Evolutionary conservation across 2,888 invertebrate genomes (phyloP).

Genomic region (Dendrolimus houi): DNA sequence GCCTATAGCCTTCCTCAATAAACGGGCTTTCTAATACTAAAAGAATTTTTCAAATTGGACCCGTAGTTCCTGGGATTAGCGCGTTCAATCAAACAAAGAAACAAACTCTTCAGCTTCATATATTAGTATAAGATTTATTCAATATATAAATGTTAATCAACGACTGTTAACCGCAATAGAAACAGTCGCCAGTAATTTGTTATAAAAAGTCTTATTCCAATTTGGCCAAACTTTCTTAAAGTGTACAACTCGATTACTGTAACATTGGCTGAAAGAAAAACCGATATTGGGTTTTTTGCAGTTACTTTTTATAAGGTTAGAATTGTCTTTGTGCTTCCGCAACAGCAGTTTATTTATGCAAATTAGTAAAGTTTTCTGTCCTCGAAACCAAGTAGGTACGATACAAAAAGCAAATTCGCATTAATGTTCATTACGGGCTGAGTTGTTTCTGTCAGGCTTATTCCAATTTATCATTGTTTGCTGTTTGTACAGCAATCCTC

Average conservation of each 20-base stretch:
- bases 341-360: conserved; percentile 13
- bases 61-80: too few species aligned
- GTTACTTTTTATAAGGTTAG: conserved; percentile 3
- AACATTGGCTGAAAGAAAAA: conserved; percentile 13
- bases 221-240: conserved; percentile 2
- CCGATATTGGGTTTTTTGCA: conserved; percentile 13
- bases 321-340: conserved; percentile 11
- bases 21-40: too few species aligned
- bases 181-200: too few species aligned
- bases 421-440: conserved; percentile 20
- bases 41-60: too few species aligned
- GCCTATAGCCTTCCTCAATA: too few species aligned
- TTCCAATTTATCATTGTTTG: conserved; percentile 25
- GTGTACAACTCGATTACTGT: conserved; percentile 4
- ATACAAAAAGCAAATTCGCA: conserved; percentile 9
- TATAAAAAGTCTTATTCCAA: background rate
- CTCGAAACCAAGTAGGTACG: conserved; percentile 7
- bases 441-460: conserved; percentile 17
- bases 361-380: conserved; percentile 22
- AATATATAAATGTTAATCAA: too few species aligned
- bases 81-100: too few species aligned
- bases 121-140: too few species aligned
- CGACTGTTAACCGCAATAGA: too few species aligned
- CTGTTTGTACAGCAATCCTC: conserved; percentile 13
- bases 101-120: too few species aligned